Evolutionary conservation across 2,797 vertebrate species (phyloP).

Genomic region (Argentina silus): DNA sequence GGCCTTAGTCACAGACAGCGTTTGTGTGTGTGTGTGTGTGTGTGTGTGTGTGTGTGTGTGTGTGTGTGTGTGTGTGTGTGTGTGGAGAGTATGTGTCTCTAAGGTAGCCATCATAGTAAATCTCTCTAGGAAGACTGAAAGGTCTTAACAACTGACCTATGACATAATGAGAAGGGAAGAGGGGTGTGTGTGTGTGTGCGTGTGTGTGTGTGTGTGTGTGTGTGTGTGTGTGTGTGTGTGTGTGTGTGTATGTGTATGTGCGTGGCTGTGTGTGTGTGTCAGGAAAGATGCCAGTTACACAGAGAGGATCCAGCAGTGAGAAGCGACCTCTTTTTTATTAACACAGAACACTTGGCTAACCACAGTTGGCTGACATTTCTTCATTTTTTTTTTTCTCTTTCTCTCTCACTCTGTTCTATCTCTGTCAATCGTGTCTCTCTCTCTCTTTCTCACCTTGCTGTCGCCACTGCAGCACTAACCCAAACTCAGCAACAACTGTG

Average conservation of each 20-base stretch:
- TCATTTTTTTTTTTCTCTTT: not conserved
- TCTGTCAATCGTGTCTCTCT: not conserved
- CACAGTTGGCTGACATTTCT: not conserved
- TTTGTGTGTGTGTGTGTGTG: too few species aligned
- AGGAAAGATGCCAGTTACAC: not conserved
- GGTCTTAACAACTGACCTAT: not conserved
- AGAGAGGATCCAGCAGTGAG: too few species aligned
- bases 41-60: too few species aligned
- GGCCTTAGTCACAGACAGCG: not conserved
- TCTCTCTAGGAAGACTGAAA: not conserved
- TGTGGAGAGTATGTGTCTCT: not conserved
- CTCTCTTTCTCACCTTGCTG: too few species aligned
- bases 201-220: not conserved
- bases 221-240: not conserved
- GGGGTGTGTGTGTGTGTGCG: not conserved
- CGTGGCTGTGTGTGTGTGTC: too few species aligned
- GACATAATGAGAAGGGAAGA: too few species aligned
- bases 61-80: too few species aligned
- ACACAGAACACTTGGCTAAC: not conserved
- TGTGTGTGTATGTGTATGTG: too few species aligned
- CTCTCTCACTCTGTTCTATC: not conserved
- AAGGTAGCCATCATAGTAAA: not conserved
- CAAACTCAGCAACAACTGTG: too few species aligned
- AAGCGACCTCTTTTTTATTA: too few species aligned
- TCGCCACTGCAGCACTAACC: too few species aligned